Evolutionary conservation across 2,888 invertebrate genomes (phyloP), one percentile per base, ranked within the genome.

Genomic region (Atrina japonica): DNA sequence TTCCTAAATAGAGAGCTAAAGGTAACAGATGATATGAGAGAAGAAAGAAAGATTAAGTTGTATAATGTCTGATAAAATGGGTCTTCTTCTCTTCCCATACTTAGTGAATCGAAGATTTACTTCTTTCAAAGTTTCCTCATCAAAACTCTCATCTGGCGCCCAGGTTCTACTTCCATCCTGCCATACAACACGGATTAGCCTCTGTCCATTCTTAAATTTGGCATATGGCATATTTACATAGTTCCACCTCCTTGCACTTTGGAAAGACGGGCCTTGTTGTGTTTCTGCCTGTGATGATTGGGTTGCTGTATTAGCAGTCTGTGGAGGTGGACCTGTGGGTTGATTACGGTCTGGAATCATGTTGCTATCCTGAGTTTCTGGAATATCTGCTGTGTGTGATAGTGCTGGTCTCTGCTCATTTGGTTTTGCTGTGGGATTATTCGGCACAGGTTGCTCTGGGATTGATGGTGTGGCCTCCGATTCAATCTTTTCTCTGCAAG

Each of bases 141-240:
- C 47, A 47, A 60, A 60, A 18, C 49, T 29, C 21, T 45, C 47
- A 47, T 60, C 49, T 29, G 60, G 29, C 11, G 18, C 60, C 60
- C 60, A 60, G 9, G 47, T 29, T 29, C 49, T 45, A n/a, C 45
- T 21, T 21, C 60, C 60, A 60, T 60, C 60, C 18, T 14, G 3
- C 60, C 60, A 60, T 16, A 45, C 35, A 16, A 60, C 45, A 9
- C 60, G 16, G n/a, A 60, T 60, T 11, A 40, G 2, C n/a, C 60
- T 27, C 30, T 49, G 25, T 14, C 60, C 60, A 60, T 60, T 60
- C 21, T 27, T 45, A 30, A 29, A 60, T 27, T 40, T 49, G n/a
- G 47, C 47, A 47, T 18, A 35, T 35, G 35, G 35, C 35, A 35
- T 35, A 7, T 35, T 35, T 11, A 35, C 6, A 35, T 7, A 35